Evolutionary conservation across 1,140 invertebrate genomes (phyloP), one percentile per base, ranked within the genome.

Genomic region (Drosophila orosa): DNA sequence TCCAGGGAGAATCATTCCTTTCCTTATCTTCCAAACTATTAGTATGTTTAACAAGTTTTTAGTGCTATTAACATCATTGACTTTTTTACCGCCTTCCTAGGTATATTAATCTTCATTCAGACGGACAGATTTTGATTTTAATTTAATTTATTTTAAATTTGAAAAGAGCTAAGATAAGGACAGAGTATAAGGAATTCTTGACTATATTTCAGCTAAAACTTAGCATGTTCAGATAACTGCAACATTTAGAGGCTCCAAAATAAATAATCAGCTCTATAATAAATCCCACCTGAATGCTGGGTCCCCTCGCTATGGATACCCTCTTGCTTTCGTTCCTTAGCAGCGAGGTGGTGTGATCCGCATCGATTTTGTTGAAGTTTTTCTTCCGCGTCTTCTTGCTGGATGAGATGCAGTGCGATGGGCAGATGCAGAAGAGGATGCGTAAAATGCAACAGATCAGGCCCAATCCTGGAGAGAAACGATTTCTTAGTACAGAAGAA

Each of bases 361-460:
- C 91, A 90, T 92, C 91, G 27, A 91, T 78, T 61, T 92, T 92
- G 55, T 91, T 91, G 22, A 76, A 81, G 56, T 92, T 91, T 85
- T 92, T 91, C 63, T 92, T 92, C 24, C 89, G 75, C 39, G 85
- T 76, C 74, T 91, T 91, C 44, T 90, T 92, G 59, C 74, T 92
- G 31, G 90, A 89, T 78, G 90, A 87, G 61, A 92, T 92, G 78
- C 94, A 94, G 62, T 92, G 93, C 69, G 94, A 94, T 48, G 94
- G 92, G 80, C 94, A 95, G 68, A 95, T 93, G 85, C 94, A 95
- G 61, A 95, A 92, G 59, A 94, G 89, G 42, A 95, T 93, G 45
- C 94, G 93, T 62, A 95, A 86, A 31, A 94, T 91, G 76, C 94
- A 95, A 90, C 94, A 95, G 39, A 94, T 91, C 55, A 94, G 82